Evolutionary conservation across 2,797 vertebrate genomes (phyloP).

Genomic region (Tympanoctomys barrerae): DNA sequence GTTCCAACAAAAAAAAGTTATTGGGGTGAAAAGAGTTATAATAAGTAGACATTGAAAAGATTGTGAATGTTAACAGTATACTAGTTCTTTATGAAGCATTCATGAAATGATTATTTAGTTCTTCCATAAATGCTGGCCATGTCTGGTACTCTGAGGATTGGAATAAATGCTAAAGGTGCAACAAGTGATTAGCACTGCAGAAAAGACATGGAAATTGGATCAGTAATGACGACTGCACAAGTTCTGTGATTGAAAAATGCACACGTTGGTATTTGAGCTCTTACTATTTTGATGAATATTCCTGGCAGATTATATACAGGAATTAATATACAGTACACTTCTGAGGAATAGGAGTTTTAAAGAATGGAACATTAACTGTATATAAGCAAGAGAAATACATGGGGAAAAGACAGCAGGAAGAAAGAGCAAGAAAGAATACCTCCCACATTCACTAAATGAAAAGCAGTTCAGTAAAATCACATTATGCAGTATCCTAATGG

Average conservation of each 20-base stretch:
- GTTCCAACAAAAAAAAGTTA: not conserved
- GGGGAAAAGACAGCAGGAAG: not conserved
- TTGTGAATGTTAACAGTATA: not conserved
- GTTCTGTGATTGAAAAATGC: not conserved
- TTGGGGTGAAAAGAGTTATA: not conserved
- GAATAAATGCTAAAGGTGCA: not conserved
- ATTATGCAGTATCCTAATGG: not conserved
- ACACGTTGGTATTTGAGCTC: not conserved
- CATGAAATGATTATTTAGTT: not conserved
- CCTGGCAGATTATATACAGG: not conserved
- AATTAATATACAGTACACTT: not conserved
- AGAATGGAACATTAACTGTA: not conserved
- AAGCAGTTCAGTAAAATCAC: not conserved
- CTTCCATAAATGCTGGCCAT: not conserved
- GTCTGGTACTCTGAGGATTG: not conserved
- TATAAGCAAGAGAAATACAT: not conserved
- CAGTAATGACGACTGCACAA: not conserved
- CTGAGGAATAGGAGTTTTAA: not conserved
- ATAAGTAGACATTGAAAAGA: not conserved
- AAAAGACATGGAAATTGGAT: not conserved
- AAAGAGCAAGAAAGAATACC: rapidly evolving
- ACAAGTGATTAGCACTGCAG: not conserved
- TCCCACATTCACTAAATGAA: not conserved
- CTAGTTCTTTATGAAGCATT: no score
- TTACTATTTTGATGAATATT: not conserved